Evolutionary conservation across 2,888 invertebrate species (phyloP).

Genomic region (Linnaemya tessellans): DNA sequence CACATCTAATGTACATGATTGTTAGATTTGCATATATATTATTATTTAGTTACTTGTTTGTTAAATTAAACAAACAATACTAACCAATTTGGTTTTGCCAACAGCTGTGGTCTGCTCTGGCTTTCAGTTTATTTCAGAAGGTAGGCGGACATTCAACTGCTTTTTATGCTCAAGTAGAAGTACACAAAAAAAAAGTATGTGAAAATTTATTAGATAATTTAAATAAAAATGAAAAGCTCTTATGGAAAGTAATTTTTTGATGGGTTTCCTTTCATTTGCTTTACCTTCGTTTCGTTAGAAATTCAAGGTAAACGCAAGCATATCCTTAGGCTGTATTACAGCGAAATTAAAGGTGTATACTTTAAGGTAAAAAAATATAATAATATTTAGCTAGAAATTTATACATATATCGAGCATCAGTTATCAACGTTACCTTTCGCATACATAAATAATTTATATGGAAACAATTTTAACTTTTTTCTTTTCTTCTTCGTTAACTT

Average conservation of each 20-base stretch:
- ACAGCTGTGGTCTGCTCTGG: conserved; percentile 46
- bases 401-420: no score
- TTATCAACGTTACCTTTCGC: no score
- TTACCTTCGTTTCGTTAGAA: conserved; percentile 42
- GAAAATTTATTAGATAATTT: conserved; percentile 58
- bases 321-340: conserved; percentile 51
- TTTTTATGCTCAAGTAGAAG: conserved; percentile 2
- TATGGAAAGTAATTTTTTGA: conserved; percentile 61
- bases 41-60: no score
- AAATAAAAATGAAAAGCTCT: conserved; percentile 62
- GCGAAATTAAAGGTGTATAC: not conserved
- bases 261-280: conserved; percentile 45
- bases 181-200: not conserved
- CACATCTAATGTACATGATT: no score
- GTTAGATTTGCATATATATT: no score
- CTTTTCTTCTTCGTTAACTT: no score
- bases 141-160: conserved; percentile 39
- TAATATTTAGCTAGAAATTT: no score
- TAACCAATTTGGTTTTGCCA: conserved; percentile 51
- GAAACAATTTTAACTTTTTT: no score
- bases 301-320: conserved; percentile 61
- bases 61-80: conserved; percentile 10
- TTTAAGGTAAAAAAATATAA: conserved; percentile 30
- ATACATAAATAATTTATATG: no score
- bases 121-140: conserved; percentile 7